phyloP scores from a whole-genome alignment of 92 coral and sea anemone genomes.

The Parazoanthus atlanticus region DNA sequence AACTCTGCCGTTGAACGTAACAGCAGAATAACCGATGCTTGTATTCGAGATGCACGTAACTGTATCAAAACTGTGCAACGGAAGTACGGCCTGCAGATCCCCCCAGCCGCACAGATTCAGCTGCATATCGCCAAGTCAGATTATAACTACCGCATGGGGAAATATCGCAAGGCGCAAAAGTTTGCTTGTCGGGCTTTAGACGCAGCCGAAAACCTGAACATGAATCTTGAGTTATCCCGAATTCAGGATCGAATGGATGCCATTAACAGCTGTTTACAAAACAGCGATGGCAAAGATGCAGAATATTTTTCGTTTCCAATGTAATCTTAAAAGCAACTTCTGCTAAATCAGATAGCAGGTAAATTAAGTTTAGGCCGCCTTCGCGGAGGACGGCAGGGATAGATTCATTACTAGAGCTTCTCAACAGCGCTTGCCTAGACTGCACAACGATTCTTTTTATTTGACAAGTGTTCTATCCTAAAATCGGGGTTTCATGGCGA shows the following conservation, averaged over 20 bases:
- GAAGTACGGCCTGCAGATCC: background rate
- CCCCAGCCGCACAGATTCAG: constrained; percentile 20
- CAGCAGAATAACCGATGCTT: background rate
- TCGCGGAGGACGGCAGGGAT: too few relatives aligned
- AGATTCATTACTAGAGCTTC: too few relatives aligned
- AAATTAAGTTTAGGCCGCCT: too few relatives aligned
- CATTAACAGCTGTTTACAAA: background rate
- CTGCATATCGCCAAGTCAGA: constrained; percentile 20
- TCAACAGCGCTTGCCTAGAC: too few relatives aligned
- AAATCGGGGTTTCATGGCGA: background rate
- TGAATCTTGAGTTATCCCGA: constrained; percentile 23
- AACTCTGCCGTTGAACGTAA: background rate
- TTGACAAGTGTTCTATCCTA: too few relatives aligned
- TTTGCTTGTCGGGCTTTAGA: background rate
- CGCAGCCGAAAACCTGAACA: background rate
- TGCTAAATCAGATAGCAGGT: background rate
- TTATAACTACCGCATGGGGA: constrained; percentile 6
- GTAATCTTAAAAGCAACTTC: background rate
- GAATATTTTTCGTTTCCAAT: background rate
- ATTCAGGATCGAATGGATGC: constrained; percentile 15
- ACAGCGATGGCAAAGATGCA: background rate
- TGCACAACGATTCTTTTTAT: too few relatives aligned
- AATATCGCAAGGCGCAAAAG: background rate
- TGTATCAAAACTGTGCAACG: background rate
- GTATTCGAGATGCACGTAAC: constrained; percentile 16